Conservation (phyloP, 2,113 vertebrate species). For the Percopsis transmontana region DNA sequence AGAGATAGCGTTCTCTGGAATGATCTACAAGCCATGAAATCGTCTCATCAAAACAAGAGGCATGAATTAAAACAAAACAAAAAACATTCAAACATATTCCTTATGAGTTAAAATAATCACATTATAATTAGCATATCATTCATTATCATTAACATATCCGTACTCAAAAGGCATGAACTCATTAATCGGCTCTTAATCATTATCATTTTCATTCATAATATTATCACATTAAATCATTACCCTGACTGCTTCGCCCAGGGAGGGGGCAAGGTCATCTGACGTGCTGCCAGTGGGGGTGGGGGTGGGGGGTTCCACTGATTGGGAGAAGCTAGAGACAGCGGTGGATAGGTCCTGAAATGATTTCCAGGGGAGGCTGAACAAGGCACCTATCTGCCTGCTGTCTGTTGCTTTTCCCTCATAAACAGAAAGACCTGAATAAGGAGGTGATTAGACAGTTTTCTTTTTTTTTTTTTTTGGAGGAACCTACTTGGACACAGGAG, state of each 20-base stretch:
- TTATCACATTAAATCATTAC: constrained; percentile 32
- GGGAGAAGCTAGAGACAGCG: constrained; percentile 70
- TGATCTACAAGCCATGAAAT: constrained; percentile 59
- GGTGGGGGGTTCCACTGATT: constrained; percentile 49
- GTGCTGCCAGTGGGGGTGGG: constrained; percentile 26
- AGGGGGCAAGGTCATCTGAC: constrained; percentile 57
- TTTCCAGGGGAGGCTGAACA: constrained; percentile 23
- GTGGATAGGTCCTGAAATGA: constrained; percentile 61
- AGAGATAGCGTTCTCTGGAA: constrained; percentile 66
- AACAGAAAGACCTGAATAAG: constrained; percentile 29
- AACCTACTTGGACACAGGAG: constrained; percentile 44
- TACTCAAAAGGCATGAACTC: constrained; percentile 36
- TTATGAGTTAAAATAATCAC: constrained; percentile 27
- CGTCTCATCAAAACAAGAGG: constrained; percentile 47
- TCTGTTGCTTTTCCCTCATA: constrained; percentile 62
- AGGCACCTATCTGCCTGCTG: constrained; percentile 58
- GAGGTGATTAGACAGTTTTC: constrained; percentile 1
- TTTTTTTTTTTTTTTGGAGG: constrained; percentile 10
- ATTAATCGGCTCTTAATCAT: constrained; percentile 25
- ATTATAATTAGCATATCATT: constrained; percentile 38
- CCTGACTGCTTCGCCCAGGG: constrained; percentile 42
- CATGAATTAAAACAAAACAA: constrained; percentile 51
- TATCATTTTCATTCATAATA: constrained; percentile 37
- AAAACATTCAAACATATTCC: constrained; percentile 45
- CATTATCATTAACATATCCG: constrained; percentile 34